Percentiles rank a stretch among this genome's conserved stretches.
phyloP scores from a whole-genome alignment of 1,140 invertebrate genomes.

The Neotoxoptera formosana region DNA sequence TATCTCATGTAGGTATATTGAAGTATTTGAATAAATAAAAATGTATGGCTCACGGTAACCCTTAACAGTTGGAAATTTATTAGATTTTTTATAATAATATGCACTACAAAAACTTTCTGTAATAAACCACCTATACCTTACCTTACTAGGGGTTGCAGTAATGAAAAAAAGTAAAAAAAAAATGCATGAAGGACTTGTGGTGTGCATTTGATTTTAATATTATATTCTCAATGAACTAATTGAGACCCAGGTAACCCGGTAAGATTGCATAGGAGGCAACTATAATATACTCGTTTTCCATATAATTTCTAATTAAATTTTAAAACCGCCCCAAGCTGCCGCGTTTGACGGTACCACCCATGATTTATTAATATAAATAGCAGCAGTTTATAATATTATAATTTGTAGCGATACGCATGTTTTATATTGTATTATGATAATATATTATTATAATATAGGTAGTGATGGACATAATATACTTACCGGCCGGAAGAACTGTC shows the following conservation, averaged over 20 bases:
- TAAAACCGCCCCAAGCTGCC: not conserved
- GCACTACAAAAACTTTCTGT: too few species aligned
- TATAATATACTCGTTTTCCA: conserved; percentile 4
- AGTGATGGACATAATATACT: not conserved
- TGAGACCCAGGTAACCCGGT: not conserved
- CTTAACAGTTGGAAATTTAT: not conserved
- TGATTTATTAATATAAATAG: not conserved
- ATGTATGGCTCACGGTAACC: not conserved
- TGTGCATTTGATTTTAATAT: not conserved
- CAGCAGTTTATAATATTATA: not conserved
- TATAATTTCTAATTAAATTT: conserved; percentile 12
- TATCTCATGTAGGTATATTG: not conserved
- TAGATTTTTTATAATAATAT: too few species aligned
- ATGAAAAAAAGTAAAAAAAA: not conserved
- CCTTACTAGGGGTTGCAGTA: not conserved
- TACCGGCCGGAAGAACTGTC: not conserved
- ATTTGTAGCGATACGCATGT: not conserved
- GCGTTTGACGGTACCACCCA: not conserved
- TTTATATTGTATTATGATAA: not conserved
- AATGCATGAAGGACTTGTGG: not conserved
- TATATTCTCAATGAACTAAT: not conserved
- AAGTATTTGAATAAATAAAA: not conserved
- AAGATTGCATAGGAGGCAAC: not conserved
- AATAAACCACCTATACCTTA: not conserved
- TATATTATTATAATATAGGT: not conserved